phyloP scores from a whole-genome alignment of 2,797 vertebrate species.

The Vespertilio murinus region DNA sequence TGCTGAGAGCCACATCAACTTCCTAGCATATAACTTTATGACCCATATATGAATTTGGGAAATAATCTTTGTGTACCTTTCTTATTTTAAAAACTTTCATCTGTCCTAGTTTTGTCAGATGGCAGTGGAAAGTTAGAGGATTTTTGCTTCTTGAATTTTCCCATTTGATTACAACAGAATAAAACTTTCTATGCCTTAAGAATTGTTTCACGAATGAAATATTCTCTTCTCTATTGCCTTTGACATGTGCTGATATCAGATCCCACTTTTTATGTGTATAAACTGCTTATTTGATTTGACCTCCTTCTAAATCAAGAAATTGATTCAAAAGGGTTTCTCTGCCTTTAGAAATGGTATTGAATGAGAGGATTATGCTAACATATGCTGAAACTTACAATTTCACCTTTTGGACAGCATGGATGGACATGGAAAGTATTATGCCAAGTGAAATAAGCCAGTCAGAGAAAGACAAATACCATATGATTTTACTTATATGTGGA shows the following conservation, averaged over 20 bases:
- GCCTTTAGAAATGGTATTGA: constrained; percentile 65
- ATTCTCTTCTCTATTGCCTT: constrained; percentile 53
- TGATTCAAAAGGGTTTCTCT: constrained; percentile 64
- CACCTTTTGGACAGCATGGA: background rate
- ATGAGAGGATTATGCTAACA: constrained; percentile 72
- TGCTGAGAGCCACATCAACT: background rate
- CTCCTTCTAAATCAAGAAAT: constrained; percentile 64
- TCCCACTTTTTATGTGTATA: constrained; percentile 40
- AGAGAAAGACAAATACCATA: background rate
- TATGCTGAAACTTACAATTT: constrained; percentile 71
- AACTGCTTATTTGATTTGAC: constrained; percentile 67
- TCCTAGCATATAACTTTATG: background rate
- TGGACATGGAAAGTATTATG: background rate
- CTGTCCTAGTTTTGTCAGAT: constrained; percentile 30
- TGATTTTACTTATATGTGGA: background rate
- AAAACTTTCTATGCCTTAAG: constrained; percentile 34
- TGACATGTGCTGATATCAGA: constrained; percentile 60
- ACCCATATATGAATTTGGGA: background rate
- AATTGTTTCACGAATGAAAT: constrained; percentile 61
- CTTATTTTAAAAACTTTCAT: constrained; percentile 16
- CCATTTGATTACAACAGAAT: constrained; percentile 37
- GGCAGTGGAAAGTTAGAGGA: constrained; percentile 26
- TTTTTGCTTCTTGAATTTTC: constrained; percentile 20
- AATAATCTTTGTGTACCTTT: background rate
- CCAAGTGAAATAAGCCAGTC: background rate